phyloP scores from a whole-genome alignment of 2,888 invertebrate genomes.

The Notocelia uddmanniana region DNA sequence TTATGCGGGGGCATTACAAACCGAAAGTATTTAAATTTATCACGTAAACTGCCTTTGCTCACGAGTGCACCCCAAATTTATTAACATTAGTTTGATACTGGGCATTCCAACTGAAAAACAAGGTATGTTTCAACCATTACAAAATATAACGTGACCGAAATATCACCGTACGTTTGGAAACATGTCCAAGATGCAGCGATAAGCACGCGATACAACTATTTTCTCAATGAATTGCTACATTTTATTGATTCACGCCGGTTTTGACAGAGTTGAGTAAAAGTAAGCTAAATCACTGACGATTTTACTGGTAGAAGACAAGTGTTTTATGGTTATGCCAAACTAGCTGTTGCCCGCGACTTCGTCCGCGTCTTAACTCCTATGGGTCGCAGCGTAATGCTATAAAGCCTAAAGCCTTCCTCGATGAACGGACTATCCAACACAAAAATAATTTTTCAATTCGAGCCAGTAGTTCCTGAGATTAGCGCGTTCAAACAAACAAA shows the following conservation, averaged over 20 bases:
- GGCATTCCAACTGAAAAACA: not conserved
- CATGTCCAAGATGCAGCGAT: slow-evolving; percentile 63
- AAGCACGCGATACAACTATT: slow-evolving; percentile 71
- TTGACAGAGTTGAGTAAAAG: slow-evolving; percentile 9
- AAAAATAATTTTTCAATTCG: too few relatives aligned
- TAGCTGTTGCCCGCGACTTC: too few relatives aligned
- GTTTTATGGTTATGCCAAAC: too few relatives aligned
- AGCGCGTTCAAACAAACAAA: too few relatives aligned
- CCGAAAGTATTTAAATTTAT: not conserved
- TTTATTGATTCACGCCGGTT: slow-evolving; percentile 35
- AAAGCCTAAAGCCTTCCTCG: too few relatives aligned
- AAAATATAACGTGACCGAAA: slow-evolving; percentile 67
- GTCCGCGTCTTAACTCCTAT: too few relatives aligned
- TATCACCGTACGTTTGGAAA: slow-evolving; percentile 56
- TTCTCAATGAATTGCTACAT: slow-evolving; percentile 64
- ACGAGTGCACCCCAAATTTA: not conserved
- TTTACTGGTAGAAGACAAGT: not conserved
- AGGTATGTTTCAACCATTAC: slow-evolving; percentile 60
- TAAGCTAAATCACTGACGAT: slow-evolving; percentile 9
- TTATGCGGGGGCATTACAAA: not conserved
- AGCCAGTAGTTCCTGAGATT: too few relatives aligned
- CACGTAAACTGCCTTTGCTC: not conserved
- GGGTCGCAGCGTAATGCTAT: too few relatives aligned
- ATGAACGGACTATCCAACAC: too few relatives aligned
- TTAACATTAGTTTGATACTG: not conserved